Percentiles rank a stretch among this genome's conserved stretches.
Conservation (phyloP, 2,797 vertebrate genomes). For the Sebastes reedi region DNA sequence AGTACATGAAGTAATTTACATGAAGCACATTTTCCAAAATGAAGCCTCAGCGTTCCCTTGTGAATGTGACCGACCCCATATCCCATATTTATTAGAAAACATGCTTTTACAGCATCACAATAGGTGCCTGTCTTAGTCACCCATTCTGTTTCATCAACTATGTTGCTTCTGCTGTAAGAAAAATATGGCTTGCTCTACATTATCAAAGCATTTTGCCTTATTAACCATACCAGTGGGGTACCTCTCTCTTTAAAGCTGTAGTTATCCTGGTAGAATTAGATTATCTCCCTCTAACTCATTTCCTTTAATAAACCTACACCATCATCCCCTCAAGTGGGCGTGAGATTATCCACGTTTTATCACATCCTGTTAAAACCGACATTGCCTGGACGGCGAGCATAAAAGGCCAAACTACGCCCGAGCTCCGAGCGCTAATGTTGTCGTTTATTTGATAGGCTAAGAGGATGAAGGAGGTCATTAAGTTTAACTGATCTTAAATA, state of each 20-base stretch:
- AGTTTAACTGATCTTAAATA: constrained; percentile 77
- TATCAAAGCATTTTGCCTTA: constrained; percentile 23
- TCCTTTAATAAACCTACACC: constrained; percentile 74
- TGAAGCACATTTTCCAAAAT: constrained; percentile 1
- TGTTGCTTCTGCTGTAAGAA: constrained; percentile 17
- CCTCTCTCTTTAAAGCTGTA: constrained; percentile 42
- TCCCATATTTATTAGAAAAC: constrained; percentile 32
- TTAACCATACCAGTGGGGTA: constrained; percentile 28
- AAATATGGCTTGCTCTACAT: constrained; percentile 9
- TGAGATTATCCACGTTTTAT: constrained; percentile 75
- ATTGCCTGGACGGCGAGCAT: constrained; percentile 58
- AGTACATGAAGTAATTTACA: constrained; percentile 21
- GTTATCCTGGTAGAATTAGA: constrained; percentile 52
- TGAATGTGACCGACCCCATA: constrained; percentile 12
- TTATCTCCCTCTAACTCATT: constrained; percentile 55
- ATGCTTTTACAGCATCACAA: background rate
- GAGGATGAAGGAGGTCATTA: constrained; percentile 71
- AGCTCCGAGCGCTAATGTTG: constrained; percentile 51
- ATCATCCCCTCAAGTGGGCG: constrained; percentile 76
- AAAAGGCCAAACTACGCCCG: constrained; percentile 62
- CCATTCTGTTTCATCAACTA: background rate
- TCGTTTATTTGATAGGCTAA: constrained; percentile 69
- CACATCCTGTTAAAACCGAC: constrained; percentile 65
- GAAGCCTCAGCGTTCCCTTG: background rate
- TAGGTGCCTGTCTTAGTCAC: background rate